Evolutionary conservation across 2,888 invertebrate genomes (phyloP).

Genomic region (Lissocephala sabroskyi): DNA sequence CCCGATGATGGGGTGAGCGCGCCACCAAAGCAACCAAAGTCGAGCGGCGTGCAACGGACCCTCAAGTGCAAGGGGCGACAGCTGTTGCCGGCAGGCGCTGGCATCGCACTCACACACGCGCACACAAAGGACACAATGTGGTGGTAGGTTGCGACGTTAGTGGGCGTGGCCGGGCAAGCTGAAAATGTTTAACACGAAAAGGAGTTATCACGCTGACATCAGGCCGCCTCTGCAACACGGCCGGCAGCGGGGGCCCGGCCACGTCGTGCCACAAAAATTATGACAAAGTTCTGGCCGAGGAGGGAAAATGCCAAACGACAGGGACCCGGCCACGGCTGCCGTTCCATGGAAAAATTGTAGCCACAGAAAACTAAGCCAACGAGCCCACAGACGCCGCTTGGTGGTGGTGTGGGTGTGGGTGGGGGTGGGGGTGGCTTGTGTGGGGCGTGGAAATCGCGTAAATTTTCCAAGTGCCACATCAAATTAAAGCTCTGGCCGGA

Average conservation of each 20-base stretch:
- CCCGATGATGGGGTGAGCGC: too few relatives aligned
- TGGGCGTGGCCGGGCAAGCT: slow-evolving; percentile 25
- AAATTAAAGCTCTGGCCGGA: neutral
- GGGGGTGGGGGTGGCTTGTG: too few relatives aligned
- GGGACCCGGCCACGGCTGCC: too few relatives aligned
- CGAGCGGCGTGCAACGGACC: slow-evolving; percentile 47
- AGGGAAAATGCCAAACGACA: too few relatives aligned
- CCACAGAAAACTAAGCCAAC: slow-evolving; percentile 5
- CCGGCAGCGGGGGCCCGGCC: neutral
- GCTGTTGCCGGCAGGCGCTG: slow-evolving; percentile 35
- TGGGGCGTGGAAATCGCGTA: too few relatives aligned
- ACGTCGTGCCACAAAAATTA: slow-evolving; percentile 41
- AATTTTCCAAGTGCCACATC: neutral
- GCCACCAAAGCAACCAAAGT: slow-evolving; percentile 14
- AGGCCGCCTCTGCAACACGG: slow-evolving; percentile 9
- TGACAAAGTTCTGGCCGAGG: slow-evolving; percentile 40
- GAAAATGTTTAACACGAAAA: slow-evolving; percentile 65
- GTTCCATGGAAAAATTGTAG: neutral
- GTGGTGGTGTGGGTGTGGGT: neutral
- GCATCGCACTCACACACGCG: neutral
- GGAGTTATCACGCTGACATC: slow-evolving; percentile 61
- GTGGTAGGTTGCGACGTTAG: too few relatives aligned
- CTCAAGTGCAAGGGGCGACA: slow-evolving; percentile 46
- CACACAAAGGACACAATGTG: neutral
- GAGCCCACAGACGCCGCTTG: too few relatives aligned